Percentiles rank a stretch among this genome's conserved stretches.
These are phyloP conservation scores for Chrysemys picta DNA, from an alignment of 2,113 vertebrate genomes.

Conservation along the genomic window DNA sequence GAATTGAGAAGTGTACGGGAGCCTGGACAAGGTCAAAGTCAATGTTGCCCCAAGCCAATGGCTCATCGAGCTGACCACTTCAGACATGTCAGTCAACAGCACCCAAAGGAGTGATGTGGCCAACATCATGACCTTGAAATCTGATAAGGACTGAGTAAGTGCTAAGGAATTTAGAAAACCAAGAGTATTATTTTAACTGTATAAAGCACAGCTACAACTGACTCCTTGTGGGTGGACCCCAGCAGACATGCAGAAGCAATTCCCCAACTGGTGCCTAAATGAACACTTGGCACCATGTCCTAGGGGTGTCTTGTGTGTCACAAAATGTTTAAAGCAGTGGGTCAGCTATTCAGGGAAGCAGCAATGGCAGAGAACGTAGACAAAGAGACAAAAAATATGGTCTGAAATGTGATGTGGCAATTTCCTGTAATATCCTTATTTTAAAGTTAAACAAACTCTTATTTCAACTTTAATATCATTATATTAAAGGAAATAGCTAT, in stretches of 20 bases:
- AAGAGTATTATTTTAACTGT: rapidly evolving
- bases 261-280: not conserved
- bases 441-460: not conserved
- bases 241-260: not conserved
- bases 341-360: not conserved
- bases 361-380: not conserved
- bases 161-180: not conserved
- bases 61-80: not conserved
- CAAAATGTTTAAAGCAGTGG: not conserved
- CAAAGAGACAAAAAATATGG: not conserved
- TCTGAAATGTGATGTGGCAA: not conserved
- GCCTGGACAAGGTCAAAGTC: not conserved
- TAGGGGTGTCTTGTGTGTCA: not conserved
- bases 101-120: not conserved
- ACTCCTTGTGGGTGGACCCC: not conserved
- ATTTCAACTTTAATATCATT: not conserved
- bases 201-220: not conserved
- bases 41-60: not conserved
- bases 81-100: not conserved
- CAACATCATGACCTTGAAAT: not conserved
- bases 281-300: not conserved
- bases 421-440: not conserved
- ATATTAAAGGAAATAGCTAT: not conserved
- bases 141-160: not conserved
- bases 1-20: not conserved